phyloP scores from a whole-genome alignment of 2,113 vertebrate genomes.

The Phylloscopus trochilus region DNA sequence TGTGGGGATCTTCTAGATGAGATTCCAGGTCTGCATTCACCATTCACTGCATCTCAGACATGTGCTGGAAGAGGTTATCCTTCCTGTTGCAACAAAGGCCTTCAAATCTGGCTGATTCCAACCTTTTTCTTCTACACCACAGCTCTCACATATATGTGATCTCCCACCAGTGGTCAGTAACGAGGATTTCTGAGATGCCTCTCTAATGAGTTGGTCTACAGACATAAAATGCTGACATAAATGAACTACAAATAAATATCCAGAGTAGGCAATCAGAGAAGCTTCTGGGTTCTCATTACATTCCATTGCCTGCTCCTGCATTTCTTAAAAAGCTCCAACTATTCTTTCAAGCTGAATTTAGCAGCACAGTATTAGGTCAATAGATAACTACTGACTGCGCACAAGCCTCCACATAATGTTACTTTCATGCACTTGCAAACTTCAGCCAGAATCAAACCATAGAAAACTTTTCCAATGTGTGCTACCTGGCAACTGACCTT shows the following conservation, averaged over 20 bases:
- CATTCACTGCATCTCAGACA: background rate
- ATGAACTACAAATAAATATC: background rate
- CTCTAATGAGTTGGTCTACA: background rate
- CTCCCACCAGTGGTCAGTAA: background rate
- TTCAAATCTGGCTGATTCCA: background rate
- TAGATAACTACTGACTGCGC: background rate
- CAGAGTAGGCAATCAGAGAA: background rate
- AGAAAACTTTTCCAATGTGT: background rate
- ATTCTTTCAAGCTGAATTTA: background rate
- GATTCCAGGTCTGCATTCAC: background rate
- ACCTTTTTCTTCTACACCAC: background rate
- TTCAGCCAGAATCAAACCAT: background rate
- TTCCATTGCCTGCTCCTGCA: background rate
- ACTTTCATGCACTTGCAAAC: background rate
- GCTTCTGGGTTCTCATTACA: background rate
- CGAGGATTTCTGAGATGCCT: background rate
- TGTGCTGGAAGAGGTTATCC: background rate
- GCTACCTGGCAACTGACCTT: background rate
- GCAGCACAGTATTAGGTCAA: background rate
- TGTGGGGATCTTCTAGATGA: background rate
- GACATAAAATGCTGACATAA: background rate
- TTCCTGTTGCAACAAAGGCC: background rate
- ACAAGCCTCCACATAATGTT: background rate
- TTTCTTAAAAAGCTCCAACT: background rate
- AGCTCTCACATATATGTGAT: background rate